A percentile compares a stretch with the other conserved stretches of the same genome.
phyloP scores from a whole-genome alignment of 2,797 vertebrate species.

The Spondyliosoma cantharus region DNA sequence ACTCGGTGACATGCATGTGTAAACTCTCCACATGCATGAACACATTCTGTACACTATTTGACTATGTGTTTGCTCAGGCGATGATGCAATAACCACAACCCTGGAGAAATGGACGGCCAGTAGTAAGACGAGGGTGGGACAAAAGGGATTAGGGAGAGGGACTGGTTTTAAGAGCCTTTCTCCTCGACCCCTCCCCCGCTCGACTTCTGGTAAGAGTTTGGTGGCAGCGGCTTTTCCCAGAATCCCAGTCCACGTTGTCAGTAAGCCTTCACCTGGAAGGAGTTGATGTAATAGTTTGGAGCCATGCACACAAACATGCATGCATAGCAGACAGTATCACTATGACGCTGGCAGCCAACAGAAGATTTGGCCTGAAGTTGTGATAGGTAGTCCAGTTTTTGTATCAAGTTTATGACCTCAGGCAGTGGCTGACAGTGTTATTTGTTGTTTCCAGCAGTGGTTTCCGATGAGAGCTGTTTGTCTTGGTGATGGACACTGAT shows the following conservation, averaged over 20 bases:
- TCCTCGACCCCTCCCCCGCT: slow-evolving; percentile 36
- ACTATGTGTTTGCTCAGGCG: slow-evolving; percentile 47
- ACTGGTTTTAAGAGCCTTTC: slow-evolving; percentile 68
- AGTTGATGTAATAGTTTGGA: slow-evolving; percentile 30
- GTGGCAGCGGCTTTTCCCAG: slow-evolving; percentile 77
- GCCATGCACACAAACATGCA: slow-evolving; percentile 16
- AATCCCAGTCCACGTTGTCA: slow-evolving; percentile 57
- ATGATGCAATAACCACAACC: slow-evolving; percentile 78
- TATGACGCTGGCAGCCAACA: not conserved
- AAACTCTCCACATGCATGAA: slow-evolving; percentile 46
- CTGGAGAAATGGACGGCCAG: slow-evolving; percentile 58
- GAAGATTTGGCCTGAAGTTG: not conserved
- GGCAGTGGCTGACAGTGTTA: slow-evolving; percentile 23
- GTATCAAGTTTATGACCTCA: slow-evolving; percentile 23
- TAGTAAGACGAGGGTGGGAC: slow-evolving; percentile 46
- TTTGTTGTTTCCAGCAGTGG: slow-evolving; percentile 48
- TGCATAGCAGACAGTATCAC: slow-evolving; percentile 2
- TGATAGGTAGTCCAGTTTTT: not conserved
- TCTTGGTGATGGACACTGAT: slow-evolving; percentile 58
- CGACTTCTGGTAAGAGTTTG: slow-evolving; percentile 79
- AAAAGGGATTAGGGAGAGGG: slow-evolving; percentile 50
- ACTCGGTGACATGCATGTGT: slow-evolving; percentile 41
- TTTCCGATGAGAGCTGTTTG: slow-evolving; percentile 60
- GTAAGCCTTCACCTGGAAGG: slow-evolving; percentile 55
- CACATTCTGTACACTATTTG: slow-evolving; percentile 35